Base-by-base conservation (phyloP, 2,113 vertebrate species). In the Micromys minutus region DNA sequence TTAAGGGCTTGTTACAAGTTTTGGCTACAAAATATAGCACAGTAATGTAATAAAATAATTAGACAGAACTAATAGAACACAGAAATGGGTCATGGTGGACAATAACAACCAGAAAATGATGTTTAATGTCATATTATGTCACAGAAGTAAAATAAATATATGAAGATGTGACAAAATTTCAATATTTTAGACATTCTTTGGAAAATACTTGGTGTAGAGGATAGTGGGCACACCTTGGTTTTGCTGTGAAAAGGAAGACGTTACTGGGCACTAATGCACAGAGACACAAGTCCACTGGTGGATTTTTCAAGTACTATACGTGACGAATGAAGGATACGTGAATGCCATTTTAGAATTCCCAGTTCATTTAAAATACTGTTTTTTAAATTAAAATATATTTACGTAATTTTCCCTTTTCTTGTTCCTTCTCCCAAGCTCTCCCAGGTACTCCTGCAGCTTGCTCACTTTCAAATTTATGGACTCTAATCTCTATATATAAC, bases 61-160 rank as follows among this genome's bases (percentile, higher is more conserved):
- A 42, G 24, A 6, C n/a, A 90, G 87, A 31, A 7, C 55, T 75
- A 77, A 94, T 57, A 17, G 59, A 94, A 84, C 2, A 22, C 69
- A 93, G 67, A 94, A 93, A 57, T 83, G 57, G 6, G 21, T 80
- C 31, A 80, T 13, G 10, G 80, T 88, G 74, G 69, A 74, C 1
- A 90, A 52, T 52, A 90, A 5, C 1, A 12, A 34, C 24, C 29
- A 52, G 24, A 88, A 85, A 57, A 57, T 65, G 13, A 81, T 81
- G 93, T 86, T 67, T 22, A 91, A 76, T 75, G 34, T 67, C 21
- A 61, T 5, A 67, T 21, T 69, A 7, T 87, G 22, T n/a, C 34
- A 75, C 65, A 90, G 31, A 89, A 19, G n/a, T 31, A 89, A 59
- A 59, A 3, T 63, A 69, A 3, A 83, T 9, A 1, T 11, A 45